A percentile compares a stretch with the other conserved stretches of the same genome.
Evolutionary conservation across 1,140 invertebrate genomes (phyloP).

Genomic region (Trinorchestia longiramus): DNA sequence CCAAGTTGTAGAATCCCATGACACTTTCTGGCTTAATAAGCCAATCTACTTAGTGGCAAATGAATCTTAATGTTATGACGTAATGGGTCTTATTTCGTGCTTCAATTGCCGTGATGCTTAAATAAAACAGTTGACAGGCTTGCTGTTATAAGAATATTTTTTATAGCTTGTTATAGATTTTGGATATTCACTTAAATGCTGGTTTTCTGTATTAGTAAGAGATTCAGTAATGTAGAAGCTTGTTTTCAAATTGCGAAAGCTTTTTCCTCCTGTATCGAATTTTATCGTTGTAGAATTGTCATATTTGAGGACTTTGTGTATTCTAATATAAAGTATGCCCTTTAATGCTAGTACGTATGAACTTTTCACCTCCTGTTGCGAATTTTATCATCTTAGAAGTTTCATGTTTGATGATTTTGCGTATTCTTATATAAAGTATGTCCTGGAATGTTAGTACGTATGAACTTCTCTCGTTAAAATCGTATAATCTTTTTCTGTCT

Average conservation of each 20-base stretch:
- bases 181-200: not conserved
- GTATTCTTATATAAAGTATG: not conserved
- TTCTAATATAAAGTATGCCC: not conserved
- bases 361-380: no score
- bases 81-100: not conserved
- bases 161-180: not conserved
- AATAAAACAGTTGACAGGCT: not conserved
- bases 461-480: not conserved
- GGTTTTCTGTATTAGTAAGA: not conserved
- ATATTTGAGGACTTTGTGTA: not conserved
- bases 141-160: not conserved
- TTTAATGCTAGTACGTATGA: not conserved
- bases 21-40: not conserved
- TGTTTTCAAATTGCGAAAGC: not conserved
- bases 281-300: not conserved
- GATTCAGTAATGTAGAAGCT: not conserved
- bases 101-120: not conserved
- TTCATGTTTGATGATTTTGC: not conserved
- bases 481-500: not conserved
- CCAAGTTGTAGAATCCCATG: not conserved
- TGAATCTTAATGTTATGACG: not conserved
- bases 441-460: not conserved
- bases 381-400: not conserved
- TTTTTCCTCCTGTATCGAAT: not conserved
- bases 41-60: not conserved